phyloP scores from a whole-genome alignment of 2,888 invertebrate species.

The Tinea pellionella region DNA sequence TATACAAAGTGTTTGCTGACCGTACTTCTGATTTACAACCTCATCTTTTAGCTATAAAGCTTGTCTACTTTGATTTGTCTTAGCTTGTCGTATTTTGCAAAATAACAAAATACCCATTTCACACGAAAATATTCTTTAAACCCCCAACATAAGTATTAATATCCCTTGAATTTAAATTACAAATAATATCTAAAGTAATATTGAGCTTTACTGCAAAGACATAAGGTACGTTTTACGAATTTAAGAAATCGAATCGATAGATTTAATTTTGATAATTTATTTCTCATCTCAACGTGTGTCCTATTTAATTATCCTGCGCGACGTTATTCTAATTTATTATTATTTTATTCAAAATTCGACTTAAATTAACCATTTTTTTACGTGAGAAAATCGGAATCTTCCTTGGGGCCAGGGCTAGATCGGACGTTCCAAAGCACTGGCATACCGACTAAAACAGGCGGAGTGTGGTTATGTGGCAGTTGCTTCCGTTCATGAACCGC shows the following conservation, averaged over 20 bases:
- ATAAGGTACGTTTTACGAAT: too few relatives aligned
- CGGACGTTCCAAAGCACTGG: too few relatives aligned
- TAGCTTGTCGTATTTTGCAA: neutral
- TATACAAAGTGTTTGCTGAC: neutral
- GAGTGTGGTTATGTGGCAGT: too few relatives aligned
- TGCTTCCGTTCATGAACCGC: too few relatives aligned
- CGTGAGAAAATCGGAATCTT: too few relatives aligned
- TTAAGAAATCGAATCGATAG: neutral
- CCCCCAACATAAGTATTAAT: neutral
- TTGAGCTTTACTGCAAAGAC: too few relatives aligned
- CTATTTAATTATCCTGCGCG: neutral
- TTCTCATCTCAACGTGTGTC: neutral
- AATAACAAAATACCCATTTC: neutral
- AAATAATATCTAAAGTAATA: too few relatives aligned
- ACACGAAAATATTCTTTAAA: neutral
- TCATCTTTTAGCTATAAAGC: neutral
- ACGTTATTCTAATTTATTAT: neutral
- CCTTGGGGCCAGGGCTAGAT: too few relatives aligned
- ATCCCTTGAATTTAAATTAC: neutral
- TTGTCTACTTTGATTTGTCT: neutral
- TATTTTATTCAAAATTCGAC: too few relatives aligned
- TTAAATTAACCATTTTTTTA: too few relatives aligned
- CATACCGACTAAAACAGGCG: too few relatives aligned
- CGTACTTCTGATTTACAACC: constrained; percentile 2
- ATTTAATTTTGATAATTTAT: neutral